phyloP scores from a whole-genome alignment of 2,113 vertebrate genomes.

The Grallaria varia region DNA sequence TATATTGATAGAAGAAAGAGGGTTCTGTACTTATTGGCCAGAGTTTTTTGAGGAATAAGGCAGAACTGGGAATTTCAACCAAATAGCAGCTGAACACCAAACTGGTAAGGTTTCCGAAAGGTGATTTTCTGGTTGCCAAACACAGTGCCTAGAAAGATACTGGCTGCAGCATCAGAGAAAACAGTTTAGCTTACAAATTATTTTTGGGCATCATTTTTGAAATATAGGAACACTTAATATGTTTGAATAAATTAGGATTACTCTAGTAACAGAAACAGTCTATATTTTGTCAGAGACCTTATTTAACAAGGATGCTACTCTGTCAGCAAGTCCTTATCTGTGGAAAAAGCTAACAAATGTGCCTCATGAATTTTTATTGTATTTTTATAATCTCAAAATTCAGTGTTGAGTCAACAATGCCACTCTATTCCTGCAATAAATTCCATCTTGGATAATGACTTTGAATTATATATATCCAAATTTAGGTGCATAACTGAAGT shows the following conservation, averaged over 20 bases:
- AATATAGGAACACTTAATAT: background rate
- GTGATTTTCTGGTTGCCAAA: background rate
- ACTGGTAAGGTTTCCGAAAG: background rate
- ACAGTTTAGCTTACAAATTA: background rate
- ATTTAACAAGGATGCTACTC: background rate
- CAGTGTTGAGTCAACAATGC: background rate
- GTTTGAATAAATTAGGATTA: background rate
- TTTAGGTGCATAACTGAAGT: background rate
- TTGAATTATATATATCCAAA: background rate
- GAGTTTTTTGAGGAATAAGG: background rate
- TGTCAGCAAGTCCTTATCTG: background rate
- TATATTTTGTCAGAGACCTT: background rate
- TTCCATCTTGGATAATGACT: background rate
- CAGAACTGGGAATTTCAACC: background rate
- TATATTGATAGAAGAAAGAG: background rate
- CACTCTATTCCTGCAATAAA: background rate
- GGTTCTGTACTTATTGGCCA: background rate
- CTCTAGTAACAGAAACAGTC: background rate
- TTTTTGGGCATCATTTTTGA: background rate
- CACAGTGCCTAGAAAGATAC: background rate
- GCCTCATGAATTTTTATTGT: background rate
- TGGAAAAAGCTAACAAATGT: background rate
- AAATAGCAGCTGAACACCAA: background rate
- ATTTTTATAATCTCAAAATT: background rate
- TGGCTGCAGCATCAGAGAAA: background rate